A percentile compares a stretch with the other conserved stretches of the same genome.
Conservation (phyloP, 2,888 invertebrate genomes). For the Melieria crassipennis region DNA sequence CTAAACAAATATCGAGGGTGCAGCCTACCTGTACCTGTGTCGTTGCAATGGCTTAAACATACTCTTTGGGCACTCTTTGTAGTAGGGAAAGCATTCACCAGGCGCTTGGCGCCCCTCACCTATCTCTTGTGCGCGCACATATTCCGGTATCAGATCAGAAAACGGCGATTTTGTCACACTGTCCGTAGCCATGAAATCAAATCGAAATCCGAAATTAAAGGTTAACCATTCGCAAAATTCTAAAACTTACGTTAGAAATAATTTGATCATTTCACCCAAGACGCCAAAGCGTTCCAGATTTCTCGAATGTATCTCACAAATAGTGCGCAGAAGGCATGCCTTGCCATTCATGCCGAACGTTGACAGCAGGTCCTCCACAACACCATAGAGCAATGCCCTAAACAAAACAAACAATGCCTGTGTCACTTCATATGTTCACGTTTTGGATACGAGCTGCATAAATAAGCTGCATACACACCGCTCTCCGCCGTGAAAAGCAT, state of each 20-base stretch:
- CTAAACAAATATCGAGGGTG: too few species aligned
- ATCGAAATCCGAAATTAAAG: not conserved
- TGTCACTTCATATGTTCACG: constrained; percentile 13
- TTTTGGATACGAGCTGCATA: not conserved
- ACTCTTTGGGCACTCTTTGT: constrained; percentile 83
- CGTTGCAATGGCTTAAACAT: constrained; percentile 69
- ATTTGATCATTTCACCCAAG: constrained; percentile 81
- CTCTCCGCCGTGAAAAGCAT: constrained; percentile 83
- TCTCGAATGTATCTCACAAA: constrained; percentile 87
- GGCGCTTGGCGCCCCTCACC: constrained; percentile 73
- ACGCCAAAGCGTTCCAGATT: constrained; percentile 81
- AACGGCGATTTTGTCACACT: constrained; percentile 87
- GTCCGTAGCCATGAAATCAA: constrained; percentile 32
- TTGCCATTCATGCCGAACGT: constrained; percentile 85
- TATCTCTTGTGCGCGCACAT: constrained; percentile 81
- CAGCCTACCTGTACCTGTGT: constrained; percentile 55
- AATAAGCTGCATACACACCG: constrained; percentile 49
- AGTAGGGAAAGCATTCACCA: constrained; percentile 88
- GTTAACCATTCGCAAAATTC: too few species aligned
- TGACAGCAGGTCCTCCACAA: constrained; percentile 81
- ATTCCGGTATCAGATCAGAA: constrained; percentile 76
- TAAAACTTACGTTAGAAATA: constrained; percentile 81
- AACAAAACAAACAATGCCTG: not conserved
- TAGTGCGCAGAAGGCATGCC: constrained; percentile 82
- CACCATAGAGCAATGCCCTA: constrained; percentile 79